Conservation (phyloP, 2,888 invertebrate species). For the Folsomia candida region DNA sequence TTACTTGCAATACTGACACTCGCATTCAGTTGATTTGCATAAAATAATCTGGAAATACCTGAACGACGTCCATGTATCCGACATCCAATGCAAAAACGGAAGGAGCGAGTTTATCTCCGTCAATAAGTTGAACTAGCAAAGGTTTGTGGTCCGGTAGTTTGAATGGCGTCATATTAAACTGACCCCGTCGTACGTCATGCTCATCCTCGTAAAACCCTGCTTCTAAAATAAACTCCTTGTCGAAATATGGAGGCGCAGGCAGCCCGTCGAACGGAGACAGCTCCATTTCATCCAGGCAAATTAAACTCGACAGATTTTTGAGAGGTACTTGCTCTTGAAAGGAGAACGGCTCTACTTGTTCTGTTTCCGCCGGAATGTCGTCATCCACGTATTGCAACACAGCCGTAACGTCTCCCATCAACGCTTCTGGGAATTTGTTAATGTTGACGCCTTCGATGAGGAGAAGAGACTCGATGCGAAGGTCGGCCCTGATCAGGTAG, state of each 20-base stretch:
- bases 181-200: constrained; percentile 21
- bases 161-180: constrained; percentile 34
- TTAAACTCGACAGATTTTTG: background rate
- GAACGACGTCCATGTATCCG: too few relatives aligned
- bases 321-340: background rate
- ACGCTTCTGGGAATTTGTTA: constrained; percentile 35
- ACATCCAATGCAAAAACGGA: too few relatives aligned
- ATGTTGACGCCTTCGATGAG: constrained; percentile 32
- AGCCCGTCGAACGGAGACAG: constrained; percentile 29
- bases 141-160: constrained; percentile 22
- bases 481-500: constrained; percentile 30
- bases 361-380: background rate
- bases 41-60: too few relatives aligned
- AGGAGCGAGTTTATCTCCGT: too few relatives aligned
- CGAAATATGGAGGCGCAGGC: constrained; percentile 29
- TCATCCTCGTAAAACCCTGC: constrained; percentile 23
- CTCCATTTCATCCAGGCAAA: constrained; percentile 21
- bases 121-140: constrained; percentile 25
- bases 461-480: constrained; percentile 29
- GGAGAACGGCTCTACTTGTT: background rate
- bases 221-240: constrained; percentile 27
- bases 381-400: constrained; percentile 25
- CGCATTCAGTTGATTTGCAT: too few relatives aligned
- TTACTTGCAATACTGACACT: constrained; percentile 19
- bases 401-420: constrained; percentile 31